phyloP scores from a whole-genome alignment of 2,888 invertebrate species.

The Lithosia quadra region DNA sequence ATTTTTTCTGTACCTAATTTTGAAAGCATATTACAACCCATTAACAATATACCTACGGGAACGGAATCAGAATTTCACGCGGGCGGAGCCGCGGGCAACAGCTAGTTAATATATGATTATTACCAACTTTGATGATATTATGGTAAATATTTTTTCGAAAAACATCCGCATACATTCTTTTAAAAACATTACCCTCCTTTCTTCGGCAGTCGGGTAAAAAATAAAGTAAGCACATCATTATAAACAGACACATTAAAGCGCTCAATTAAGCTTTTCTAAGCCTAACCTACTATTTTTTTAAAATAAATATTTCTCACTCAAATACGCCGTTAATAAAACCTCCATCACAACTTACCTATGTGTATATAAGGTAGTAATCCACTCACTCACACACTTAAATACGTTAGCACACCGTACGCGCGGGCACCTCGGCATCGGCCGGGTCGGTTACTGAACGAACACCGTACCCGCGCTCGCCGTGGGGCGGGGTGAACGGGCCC shows the following conservation, averaged over 20 bases:
- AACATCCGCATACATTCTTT: too few species aligned
- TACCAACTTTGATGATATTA: too few species aligned
- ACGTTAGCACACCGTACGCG: conserved; percentile 10
- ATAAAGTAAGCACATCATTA: not conserved
- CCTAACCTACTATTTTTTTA: not conserved
- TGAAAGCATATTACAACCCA: too few species aligned
- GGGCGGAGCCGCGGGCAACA: too few species aligned
- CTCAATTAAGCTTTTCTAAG: too few species aligned
- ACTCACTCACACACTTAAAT: conserved; percentile 16
- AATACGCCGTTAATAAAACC: not conserved
- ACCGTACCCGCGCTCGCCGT: not conserved
- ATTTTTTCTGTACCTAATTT: too few species aligned
- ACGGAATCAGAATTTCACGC: too few species aligned
- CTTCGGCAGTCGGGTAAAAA: too few species aligned
- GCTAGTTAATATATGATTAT: too few species aligned
- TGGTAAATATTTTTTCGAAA: too few species aligned
- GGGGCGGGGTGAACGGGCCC: conserved; percentile 13
- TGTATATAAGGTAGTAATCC: conserved; percentile 18
- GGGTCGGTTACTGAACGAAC: conserved; percentile 12
- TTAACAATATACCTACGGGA: too few species aligned
- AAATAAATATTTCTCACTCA: not conserved
- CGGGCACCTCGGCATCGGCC: conserved; percentile 20
- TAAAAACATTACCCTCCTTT: too few species aligned
- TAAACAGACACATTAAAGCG: not conserved
- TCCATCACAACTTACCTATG: conserved; percentile 19